Conservation (phyloP, 64 coral and sea anemone species). For the Pachyseris speciosa region DNA sequence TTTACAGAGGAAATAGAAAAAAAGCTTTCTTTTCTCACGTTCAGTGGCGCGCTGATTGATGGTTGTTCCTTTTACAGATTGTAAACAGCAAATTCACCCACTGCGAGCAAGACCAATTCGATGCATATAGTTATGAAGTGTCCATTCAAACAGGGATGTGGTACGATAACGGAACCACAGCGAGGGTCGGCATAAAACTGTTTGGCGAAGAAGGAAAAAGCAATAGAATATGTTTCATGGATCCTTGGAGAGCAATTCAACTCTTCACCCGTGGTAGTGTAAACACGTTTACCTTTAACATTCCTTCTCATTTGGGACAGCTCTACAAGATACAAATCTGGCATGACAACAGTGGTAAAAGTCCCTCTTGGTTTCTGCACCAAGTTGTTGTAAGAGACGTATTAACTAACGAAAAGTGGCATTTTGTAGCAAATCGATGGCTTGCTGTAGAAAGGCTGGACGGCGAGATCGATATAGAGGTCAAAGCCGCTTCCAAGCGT, state of each 20-base stretch:
- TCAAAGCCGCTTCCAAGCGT: neutral
- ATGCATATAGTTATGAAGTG: slow-evolving; percentile 21
- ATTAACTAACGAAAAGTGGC: slow-evolving; percentile 30
- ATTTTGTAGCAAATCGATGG: slow-evolving; percentile 65
- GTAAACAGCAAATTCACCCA: neutral
- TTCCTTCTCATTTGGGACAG: slow-evolving; percentile 30
- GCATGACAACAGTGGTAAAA: slow-evolving; percentile 54
- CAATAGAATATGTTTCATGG: slow-evolving; percentile 35
- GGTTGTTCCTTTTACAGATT: neutral
- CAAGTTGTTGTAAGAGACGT: slow-evolving; percentile 13
- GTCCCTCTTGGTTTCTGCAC: slow-evolving; percentile 68
- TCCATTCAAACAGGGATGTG: slow-evolving; percentile 66
- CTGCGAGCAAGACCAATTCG: no score
- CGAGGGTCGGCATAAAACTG: slow-evolving; percentile 16
- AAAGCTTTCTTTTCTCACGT: no score
- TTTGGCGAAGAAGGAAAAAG: slow-evolving; percentile 14
- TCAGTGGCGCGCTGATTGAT: no score
- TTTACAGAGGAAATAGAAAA: no score
- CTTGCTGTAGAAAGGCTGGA: slow-evolving; percentile 52
- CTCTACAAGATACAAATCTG: slow-evolving; percentile 35
- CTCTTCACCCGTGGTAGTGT: slow-evolving; percentile 60
- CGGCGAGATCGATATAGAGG: slow-evolving; percentile 16
- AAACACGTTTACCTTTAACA: slow-evolving; percentile 26
- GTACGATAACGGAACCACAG: slow-evolving; percentile 50
- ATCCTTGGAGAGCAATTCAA: neutral